Conservation (phyloP, 2,113 vertebrate species). For the Trichechus manatus region DNA sequence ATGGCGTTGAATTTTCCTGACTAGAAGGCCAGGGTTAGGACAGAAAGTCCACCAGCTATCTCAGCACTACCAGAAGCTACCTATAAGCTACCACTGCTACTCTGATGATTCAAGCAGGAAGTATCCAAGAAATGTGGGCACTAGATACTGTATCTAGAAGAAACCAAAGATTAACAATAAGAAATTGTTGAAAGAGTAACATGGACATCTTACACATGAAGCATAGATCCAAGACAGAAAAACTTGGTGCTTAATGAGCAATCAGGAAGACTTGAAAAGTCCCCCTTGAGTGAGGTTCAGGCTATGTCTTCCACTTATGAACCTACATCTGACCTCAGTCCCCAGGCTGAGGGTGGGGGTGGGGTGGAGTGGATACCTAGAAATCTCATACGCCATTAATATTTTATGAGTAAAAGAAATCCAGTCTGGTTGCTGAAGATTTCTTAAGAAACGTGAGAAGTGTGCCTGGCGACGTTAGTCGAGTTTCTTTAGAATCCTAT, state of each 20-base stretch:
- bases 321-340: neutral
- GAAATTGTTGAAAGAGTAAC: neutral
- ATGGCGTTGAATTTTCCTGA: constrained; percentile 8
- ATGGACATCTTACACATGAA: neutral
- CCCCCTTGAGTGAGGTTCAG: neutral
- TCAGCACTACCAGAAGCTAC: neutral
- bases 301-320: neutral
- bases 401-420: neutral
- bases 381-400: neutral
- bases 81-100: neutral
- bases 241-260: neutral
- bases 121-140: neutral
- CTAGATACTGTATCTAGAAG: neutral
- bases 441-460: neutral
- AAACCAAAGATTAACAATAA: constrained; percentile 12
- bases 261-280: neutral
- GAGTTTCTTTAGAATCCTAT: neutral
- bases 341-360: neutral
- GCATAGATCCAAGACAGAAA: neutral
- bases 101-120: neutral
- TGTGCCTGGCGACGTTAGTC: neutral
- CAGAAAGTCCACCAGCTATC: neutral
- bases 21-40: neutral
- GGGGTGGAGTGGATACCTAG: neutral
- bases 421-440: neutral